phyloP scores from a whole-genome alignment of 2,888 invertebrate genomes.

The Cerastis rubricosa region DNA sequence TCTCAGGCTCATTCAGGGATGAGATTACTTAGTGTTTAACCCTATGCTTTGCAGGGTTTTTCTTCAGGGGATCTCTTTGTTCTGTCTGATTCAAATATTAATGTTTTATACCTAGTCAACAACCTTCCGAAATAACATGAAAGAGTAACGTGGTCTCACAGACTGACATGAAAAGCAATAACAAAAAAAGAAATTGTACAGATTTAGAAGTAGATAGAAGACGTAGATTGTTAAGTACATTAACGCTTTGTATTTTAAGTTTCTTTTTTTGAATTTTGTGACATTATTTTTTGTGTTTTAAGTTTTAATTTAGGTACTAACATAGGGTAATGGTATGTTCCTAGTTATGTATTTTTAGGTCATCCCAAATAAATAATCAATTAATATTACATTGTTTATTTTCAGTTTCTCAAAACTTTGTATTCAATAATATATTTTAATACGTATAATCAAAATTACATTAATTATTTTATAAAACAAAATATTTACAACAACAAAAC shows the following conservation, averaged over 20 bases:
- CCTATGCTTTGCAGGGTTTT: too few relatives aligned
- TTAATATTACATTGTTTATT: too few relatives aligned
- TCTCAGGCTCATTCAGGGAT: too few relatives aligned
- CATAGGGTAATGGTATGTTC: not conserved
- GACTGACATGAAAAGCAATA: not conserved
- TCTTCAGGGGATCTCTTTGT: too few relatives aligned
- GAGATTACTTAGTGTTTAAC: not conserved
- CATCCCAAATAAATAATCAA: not conserved
- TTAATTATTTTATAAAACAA: too few relatives aligned
- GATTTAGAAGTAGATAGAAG: not conserved
- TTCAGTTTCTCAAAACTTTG: too few relatives aligned
- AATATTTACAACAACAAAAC: too few relatives aligned
- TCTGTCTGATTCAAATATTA: not conserved
- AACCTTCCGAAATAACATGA: not conserved
- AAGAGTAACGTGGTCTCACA: not conserved
- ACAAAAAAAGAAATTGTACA: not conserved
- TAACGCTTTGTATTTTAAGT: not conserved
- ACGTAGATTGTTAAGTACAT: not conserved
- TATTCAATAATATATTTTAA: too few relatives aligned
- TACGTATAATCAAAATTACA: too few relatives aligned
- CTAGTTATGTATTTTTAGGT: not conserved
- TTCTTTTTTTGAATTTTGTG: too few relatives aligned
- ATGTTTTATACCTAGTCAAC: not conserved
- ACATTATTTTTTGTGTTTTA: too few relatives aligned
- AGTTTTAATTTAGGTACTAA: not conserved